Base-by-base conservation (phyloP, 2,113 vertebrate genomes). In the Paramisgurnus dabryanus region DNA sequence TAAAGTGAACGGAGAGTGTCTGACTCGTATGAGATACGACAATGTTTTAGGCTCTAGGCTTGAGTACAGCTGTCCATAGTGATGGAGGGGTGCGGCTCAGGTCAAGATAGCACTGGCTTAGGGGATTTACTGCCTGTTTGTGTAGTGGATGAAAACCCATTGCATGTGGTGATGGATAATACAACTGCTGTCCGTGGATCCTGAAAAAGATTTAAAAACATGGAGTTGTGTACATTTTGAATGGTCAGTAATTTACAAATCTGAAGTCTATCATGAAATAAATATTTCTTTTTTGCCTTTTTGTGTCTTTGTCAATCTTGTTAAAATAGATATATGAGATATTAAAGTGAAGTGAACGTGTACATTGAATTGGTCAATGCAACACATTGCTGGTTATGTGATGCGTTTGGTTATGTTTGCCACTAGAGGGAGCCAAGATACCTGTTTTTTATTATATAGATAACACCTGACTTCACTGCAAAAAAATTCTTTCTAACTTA, bases 241-340 rank as follows among this genome's bases (percentile, higher is more conserved):
- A 90, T 91, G 90, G 79, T 90, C 82, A 86, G 85, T 85, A 89
- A 87, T 93, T 92, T 92, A 90, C 85, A 91, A 93, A 83, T 34
- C 89, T 91, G 79, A 87, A 75, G 72, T 94, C 92, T 93, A 91
- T 94, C 85, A 92, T 90, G 87, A 91, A 94, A 94, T 95, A 95
- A 95, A 95, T 91, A 87, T 89, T 88, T 91, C 88, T 92, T 86
- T 91, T 90, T 86, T 90, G 2, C 2, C 75, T 88, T 89, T 74
- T 67, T 43, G 61, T 83, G 55, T 45, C 22, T 43, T 78, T 9
- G 8, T 81, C 75, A 65, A 58, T 71, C 43, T 47, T 45, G 17
- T 47, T 67, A 5, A 47, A 10, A 34, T 34, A 34, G 27, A 34
- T 34, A 34, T 34, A 34, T 34, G 45, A 47, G 45, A 47, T 47